phyloP scores from a whole-genome alignment of 2,888 invertebrate species.

The Orgyia antiqua region DNA sequence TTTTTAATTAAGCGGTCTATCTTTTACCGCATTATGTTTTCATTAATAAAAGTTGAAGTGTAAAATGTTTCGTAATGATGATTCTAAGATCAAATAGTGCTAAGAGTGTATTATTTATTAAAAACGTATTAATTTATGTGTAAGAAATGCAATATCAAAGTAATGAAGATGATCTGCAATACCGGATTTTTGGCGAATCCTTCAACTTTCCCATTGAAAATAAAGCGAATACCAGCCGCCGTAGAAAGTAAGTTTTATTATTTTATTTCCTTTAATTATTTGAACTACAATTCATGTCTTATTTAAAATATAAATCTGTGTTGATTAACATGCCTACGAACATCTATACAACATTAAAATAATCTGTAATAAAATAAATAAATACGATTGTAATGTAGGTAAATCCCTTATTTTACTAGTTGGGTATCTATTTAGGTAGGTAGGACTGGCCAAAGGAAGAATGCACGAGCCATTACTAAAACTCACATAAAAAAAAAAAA shows the following conservation, averaged over 20 bases:
- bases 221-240: constrained; percentile 40
- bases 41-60: constrained; percentile 19
- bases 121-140: constrained; percentile 52
- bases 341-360: no score
- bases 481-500: no score
- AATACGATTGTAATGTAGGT: no score
- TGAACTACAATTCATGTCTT: no score
- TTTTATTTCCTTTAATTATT: constrained; percentile 5
- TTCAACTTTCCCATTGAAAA: constrained; percentile 57
- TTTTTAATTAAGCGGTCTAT: constrained; percentile 4
- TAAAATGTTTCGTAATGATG: constrained; percentile 53
- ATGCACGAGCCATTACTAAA: no score
- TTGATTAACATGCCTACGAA: no score
- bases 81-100: constrained; percentile 53
- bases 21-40: constrained; percentile 13
- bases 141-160: constrained; percentile 75
- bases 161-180: constrained; percentile 72
- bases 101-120: constrained; percentile 60
- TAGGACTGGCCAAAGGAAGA: no score
- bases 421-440: no score
- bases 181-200: constrained; percentile 75
- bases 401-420: no score
- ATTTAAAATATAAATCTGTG: no score
- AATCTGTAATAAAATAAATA: no score
- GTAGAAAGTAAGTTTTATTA: constrained; percentile 59